phyloP scores from a whole-genome alignment of 2,888 invertebrate species.

The Hydrotaea cyrtoneurina region DNA sequence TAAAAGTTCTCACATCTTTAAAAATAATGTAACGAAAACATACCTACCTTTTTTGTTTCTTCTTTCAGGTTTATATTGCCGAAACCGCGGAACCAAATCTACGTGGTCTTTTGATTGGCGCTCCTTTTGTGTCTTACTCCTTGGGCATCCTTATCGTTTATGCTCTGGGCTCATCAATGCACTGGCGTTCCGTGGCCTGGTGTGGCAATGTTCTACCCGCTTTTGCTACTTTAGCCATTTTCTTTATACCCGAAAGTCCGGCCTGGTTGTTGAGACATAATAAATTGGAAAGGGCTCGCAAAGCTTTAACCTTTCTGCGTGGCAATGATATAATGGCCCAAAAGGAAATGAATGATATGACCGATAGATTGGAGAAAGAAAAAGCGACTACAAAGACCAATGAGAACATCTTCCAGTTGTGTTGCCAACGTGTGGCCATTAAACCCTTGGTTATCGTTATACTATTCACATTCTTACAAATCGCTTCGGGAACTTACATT shows the following conservation, averaged over 20 bases:
- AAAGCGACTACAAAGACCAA: conserved; percentile 77
- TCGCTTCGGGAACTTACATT: conserved; percentile 88
- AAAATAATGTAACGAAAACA: no score
- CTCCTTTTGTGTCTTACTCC: conserved; percentile 88
- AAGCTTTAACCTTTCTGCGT: conserved; percentile 84
- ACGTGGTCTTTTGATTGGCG: conserved; percentile 86
- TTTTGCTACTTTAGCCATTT: conserved; percentile 84
- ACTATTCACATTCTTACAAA: conserved; percentile 87
- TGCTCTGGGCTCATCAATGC: conserved; percentile 85
- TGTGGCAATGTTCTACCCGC: conserved; percentile 84
- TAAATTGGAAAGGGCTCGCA: conserved; percentile 82
- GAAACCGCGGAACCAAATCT: conserved; percentile 88
- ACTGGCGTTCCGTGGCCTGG: conserved; percentile 87
- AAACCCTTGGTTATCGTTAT: conserved; percentile 89
- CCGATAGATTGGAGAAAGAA: conserved; percentile 84
- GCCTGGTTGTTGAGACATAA: conserved; percentile 87
- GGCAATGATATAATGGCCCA: conserved; percentile 84
- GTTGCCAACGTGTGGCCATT: conserved; percentile 84
- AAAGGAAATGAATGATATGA: conserved; percentile 84
- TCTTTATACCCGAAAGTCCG: conserved; percentile 87
- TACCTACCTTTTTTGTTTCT: no score
- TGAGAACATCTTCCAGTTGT: conserved; percentile 82
- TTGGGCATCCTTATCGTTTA: conserved; percentile 88
- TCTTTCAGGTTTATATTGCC: conserved; percentile 86
- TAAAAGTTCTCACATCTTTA: no score